Conservation (phyloP, 2,888 invertebrate species). For the Nephrocerus scutellatus region DNA sequence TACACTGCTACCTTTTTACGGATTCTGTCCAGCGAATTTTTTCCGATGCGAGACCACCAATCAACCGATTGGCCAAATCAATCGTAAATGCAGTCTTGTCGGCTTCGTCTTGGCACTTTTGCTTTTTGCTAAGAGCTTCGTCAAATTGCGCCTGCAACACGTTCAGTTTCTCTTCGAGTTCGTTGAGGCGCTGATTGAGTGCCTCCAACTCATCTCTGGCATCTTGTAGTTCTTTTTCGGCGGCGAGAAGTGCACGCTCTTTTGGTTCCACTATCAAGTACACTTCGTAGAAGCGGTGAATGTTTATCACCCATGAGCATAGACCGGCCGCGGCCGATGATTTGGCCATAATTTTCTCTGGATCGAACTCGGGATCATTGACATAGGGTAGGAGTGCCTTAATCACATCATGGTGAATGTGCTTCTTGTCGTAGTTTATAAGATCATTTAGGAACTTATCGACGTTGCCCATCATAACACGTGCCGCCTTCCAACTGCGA, state of each 20-base stretch:
- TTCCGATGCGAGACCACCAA: constrained; percentile 88
- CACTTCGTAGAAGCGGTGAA: constrained; percentile 79
- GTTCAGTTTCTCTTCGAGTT: constrained; percentile 66
- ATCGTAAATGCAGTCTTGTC: constrained; percentile 84
- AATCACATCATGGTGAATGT: constrained; percentile 80
- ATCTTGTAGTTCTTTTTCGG: constrained; percentile 74
- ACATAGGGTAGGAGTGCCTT: constrained; percentile 62
- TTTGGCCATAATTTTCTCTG: constrained; percentile 75
- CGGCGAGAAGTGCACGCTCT: constrained; percentile 73
- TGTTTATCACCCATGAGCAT: constrained; percentile 92
- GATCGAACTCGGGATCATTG: constrained; percentile 68
- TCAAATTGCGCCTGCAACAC: constrained; percentile 76
- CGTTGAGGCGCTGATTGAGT: constrained; percentile 65
- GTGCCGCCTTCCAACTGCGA: constrained; percentile 85
- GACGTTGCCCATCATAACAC: constrained; percentile 83
- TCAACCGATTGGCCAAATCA: constrained; percentile 83
- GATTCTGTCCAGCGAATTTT: constrained; percentile 76
- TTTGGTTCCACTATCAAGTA: constrained; percentile 91
- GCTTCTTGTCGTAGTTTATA: constrained; percentile 86
- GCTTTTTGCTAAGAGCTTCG: constrained; percentile 75
- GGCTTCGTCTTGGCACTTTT: constrained; percentile 87
- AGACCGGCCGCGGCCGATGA: constrained; percentile 88
- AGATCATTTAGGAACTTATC: constrained; percentile 79
- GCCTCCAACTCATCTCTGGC: constrained; percentile 73
- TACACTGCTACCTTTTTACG: constrained; percentile 49